A percentile compares a stretch with the other conserved stretches of the same genome.
phyloP scores from a whole-genome alignment of 2,113 vertebrate species.

The Reinhardtius hippoglossoides region DNA sequence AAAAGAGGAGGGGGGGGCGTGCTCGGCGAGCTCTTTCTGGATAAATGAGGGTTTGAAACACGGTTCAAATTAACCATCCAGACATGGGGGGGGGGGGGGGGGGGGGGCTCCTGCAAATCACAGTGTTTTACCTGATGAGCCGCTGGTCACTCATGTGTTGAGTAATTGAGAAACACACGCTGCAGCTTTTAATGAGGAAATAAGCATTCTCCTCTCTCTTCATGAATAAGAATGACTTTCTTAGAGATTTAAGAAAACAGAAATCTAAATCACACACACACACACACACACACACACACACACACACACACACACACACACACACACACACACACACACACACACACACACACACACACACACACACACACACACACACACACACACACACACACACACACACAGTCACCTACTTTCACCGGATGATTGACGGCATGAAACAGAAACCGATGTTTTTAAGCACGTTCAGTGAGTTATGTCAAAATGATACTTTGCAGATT shows the following conservation, averaged over 20 bases:
- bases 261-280: slow-evolving; percentile 43
- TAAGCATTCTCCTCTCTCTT: slow-evolving; percentile 57
- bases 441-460: background rate
- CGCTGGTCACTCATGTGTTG: slow-evolving; percentile 72
- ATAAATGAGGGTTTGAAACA: slow-evolving; percentile 61
- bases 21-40: slow-evolving; percentile 44
- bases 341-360: too few species aligned
- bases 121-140: slow-evolving; percentile 54
- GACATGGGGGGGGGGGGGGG: background rate
- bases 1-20: background rate
- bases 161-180: slow-evolving; percentile 67
- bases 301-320: background rate
- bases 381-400: slow-evolving; percentile 1
- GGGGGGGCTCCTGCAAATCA: slow-evolving; percentile 32
- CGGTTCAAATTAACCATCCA: slow-evolving; percentile 62
- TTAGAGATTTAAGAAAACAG: slow-evolving; percentile 46
- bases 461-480: slow-evolving; percentile 13
- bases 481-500: background rate
- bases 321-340: too few species aligned
- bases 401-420: slow-evolving; percentile 38
- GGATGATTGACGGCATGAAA: slow-evolving; percentile 44
- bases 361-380: slow-evolving; percentile 24
- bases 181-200: slow-evolving; percentile 67
- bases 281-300: background rate
- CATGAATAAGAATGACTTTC: slow-evolving; percentile 71